Conservation (phyloP, 1,140 invertebrate species). For the Drosophila neocordata region DNA sequence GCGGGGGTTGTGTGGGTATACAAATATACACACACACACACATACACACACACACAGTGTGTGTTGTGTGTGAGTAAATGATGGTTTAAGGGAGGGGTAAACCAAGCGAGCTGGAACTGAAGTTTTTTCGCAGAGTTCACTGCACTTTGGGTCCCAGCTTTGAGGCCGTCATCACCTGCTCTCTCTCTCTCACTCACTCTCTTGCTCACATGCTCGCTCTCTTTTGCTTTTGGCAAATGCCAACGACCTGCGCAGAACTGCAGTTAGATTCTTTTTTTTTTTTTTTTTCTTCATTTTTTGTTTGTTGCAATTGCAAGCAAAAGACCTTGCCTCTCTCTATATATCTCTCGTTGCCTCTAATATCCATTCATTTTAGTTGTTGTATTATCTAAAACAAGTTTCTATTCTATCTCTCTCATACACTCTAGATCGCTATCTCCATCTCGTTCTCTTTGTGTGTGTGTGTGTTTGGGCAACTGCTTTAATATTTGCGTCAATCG, state of each 20-base stretch:
- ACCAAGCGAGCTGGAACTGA: constrained; percentile 1
- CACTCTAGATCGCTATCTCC: constrained; percentile 10
- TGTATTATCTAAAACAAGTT: constrained; percentile 57
- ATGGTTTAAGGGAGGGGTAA: not conserved
- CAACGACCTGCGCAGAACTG: constrained; percentile 79
- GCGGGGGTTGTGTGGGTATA: not conserved
- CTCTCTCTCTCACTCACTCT: constrained; percentile 14
- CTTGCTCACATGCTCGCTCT: constrained; percentile 36
- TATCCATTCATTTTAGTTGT: constrained; percentile 50
- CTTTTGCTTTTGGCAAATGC: constrained; percentile 43
- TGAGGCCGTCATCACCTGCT: constrained; percentile 58
- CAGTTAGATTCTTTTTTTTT: constrained; percentile 65
- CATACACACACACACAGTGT: not conserved
- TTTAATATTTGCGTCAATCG: constrained; percentile 72
- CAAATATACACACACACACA: not conserved
- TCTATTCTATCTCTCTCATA: constrained; percentile 11
- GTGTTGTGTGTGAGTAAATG: no score
- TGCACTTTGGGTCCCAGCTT: constrained; percentile 62
- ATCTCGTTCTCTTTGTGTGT: constrained; percentile 9
- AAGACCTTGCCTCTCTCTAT: constrained; percentile 71
- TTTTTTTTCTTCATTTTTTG: constrained; percentile 23
- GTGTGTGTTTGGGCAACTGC: constrained; percentile 60
- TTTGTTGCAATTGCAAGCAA: constrained; percentile 71
- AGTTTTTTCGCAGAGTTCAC: constrained; percentile 60
- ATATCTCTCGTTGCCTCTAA: not conserved